Conservation (phyloP, 2,797 vertebrate species). For the Petrocephalus sullivani region DNA sequence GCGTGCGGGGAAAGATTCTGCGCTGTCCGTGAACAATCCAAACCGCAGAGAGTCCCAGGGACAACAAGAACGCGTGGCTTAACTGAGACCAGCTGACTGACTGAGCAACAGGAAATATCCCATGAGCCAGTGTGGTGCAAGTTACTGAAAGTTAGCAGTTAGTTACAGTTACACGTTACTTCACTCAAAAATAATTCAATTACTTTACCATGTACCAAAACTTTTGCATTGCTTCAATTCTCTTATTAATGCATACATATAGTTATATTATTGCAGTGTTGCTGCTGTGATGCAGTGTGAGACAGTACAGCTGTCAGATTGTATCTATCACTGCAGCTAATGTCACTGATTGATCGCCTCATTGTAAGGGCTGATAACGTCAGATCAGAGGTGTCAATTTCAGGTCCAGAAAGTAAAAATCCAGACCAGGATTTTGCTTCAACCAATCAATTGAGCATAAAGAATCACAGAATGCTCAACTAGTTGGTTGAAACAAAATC, state of each 20-base stretch:
- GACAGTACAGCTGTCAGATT: neutral
- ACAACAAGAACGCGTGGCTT: constrained; percentile 31
- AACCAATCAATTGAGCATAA: too few species aligned
- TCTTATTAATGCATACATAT: neutral
- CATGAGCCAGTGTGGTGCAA: neutral
- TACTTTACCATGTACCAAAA: neutral
- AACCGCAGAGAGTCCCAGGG: constrained; percentile 28
- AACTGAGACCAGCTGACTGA: neutral
- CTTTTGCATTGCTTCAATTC: neutral
- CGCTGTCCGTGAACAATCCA: constrained; percentile 40
- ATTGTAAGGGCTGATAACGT: neutral
- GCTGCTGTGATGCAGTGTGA: neutral
- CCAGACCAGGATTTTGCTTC: too few species aligned
- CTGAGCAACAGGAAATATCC: neutral
- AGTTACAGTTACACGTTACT: neutral
- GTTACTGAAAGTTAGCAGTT: neutral
- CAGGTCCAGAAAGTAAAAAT: too few species aligned
- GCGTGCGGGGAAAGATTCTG: constrained; percentile 25
- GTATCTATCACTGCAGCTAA: neutral
- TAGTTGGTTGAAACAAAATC: too few species aligned
- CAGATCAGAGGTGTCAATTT: neutral
- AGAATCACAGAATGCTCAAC: too few species aligned
- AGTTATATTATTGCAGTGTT: neutral
- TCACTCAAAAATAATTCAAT: neutral
- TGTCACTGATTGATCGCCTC: neutral